phyloP scores from a whole-genome alignment of 2,797 vertebrate genomes.

The Danio tinwini region DNA sequence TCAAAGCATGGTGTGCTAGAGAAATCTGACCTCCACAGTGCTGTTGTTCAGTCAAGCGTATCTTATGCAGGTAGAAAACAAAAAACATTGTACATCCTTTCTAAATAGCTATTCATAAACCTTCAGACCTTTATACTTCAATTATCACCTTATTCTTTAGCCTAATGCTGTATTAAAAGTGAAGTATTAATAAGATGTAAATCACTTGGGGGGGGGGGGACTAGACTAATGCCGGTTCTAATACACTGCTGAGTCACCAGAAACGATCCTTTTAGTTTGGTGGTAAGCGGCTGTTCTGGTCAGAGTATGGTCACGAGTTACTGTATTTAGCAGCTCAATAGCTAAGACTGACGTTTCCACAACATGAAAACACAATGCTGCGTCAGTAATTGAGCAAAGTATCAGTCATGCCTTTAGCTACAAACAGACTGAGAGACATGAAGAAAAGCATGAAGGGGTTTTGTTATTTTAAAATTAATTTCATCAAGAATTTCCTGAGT shows the following conservation, averaged over 20 bases:
- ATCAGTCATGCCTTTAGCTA: neutral
- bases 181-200: neutral
- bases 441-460: conserved; percentile 11
- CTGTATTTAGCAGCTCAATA: conserved; percentile 50
- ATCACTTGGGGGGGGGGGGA: neutral
- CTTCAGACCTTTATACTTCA: neutral
- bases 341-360: conserved; percentile 20
- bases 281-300: conserved; percentile 35
- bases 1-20: conserved; percentile 14
- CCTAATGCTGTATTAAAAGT: neutral
- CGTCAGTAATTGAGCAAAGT: neutral
- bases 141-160: conserved; percentile 6
- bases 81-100: neutral
- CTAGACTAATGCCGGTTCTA: conserved; percentile 16
- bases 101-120: conserved; percentile 1
- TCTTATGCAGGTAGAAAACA: neutral
- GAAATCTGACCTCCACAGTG: conserved; percentile 26
- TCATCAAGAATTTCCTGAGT: neutral
- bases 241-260: conserved; percentile 33
- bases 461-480: neutral
- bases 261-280: conserved; percentile 26
- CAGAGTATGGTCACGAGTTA: conserved; percentile 25
- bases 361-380: conserved; percentile 12
- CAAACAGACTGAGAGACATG: neutral
- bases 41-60: neutral